Percentiles rank a stretch among this genome's conserved stretches.
These are phyloP conservation scores for Syrphus vitripennis DNA, from an alignment of 2,888 invertebrate genomes.

Conservation along the genomic window DNA sequence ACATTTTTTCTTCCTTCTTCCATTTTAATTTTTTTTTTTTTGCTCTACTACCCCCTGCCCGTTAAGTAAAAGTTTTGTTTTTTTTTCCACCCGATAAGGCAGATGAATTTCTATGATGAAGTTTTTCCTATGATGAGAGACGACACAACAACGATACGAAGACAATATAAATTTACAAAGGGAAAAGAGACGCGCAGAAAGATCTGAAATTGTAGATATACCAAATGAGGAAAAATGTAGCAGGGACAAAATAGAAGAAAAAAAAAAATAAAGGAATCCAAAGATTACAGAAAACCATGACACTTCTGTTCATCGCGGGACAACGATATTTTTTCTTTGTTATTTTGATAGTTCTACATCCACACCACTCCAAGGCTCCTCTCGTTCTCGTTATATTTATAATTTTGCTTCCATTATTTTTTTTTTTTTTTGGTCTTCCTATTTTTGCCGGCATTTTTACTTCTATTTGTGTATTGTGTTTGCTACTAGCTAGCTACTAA, in stretches of 20 bases:
- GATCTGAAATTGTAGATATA: conserved; percentile 50
- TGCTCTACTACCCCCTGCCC: background rate
- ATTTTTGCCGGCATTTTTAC: conserved; percentile 41
- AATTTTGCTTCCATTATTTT: conserved; percentile 1
- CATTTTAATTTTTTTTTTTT: background rate
- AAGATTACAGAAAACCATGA: conserved; percentile 35
- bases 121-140: conserved; percentile 56
- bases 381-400: conserved; percentile 5
- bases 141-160: conserved; percentile 27
- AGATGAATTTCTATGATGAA: conserved; percentile 66
- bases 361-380: conserved; percentile 9
- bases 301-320: conserved; percentile 33
- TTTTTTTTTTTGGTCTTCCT: background rate
- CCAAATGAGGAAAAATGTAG: conserved; percentile 15
- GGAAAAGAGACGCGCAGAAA: conserved; percentile 26
- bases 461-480: background rate
- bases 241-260: background rate
- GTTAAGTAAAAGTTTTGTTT: conserved; percentile 41
- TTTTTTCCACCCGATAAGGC: conserved; percentile 63
- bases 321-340: conserved; percentile 41
- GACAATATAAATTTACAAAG: conserved; percentile 33
- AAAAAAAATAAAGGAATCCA: conserved; percentile 5
- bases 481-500: background rate
- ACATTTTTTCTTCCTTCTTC: conserved; percentile 1
- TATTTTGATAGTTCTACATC: conserved; percentile 46